These are phyloP conservation scores for Zingel zingel DNA, from an alignment of 2,113 vertebrate species.

Conservation along the genomic window DNA sequence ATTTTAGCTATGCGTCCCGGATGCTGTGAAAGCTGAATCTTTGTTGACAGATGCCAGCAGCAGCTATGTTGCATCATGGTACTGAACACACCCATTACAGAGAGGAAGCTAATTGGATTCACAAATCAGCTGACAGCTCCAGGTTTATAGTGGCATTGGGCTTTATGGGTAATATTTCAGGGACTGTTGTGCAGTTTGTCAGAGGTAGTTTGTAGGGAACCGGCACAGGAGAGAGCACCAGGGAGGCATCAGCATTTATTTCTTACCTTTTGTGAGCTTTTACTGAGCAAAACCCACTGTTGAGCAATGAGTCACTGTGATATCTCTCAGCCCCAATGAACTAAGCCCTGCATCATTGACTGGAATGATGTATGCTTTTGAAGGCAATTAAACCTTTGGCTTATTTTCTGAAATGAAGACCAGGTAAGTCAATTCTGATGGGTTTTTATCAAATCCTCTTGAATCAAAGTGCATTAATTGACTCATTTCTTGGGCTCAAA, in stretches of 20 bases:
- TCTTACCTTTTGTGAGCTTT: conserved; percentile 37
- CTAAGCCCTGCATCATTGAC: conserved; percentile 26
- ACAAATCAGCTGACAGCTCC: conserved; percentile 82
- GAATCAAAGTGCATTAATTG: conserved; percentile 32
- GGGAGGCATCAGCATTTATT: conserved; percentile 41
- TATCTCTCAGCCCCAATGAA: conserved; percentile 38
- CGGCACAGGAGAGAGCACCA: conserved; percentile 36
- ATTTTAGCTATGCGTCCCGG: background rate
- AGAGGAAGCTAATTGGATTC: conserved; percentile 80
- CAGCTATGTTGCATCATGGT: conserved; percentile 77
- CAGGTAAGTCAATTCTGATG: conserved; percentile 18
- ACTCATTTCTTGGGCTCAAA: conserved; percentile 37
- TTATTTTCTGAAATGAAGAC: conserved; percentile 22
- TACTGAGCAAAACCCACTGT: conserved; percentile 20
- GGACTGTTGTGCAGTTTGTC: conserved; percentile 66
- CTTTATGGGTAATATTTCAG: conserved; percentile 79
- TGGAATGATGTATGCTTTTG: conserved; percentile 16
- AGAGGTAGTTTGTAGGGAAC: conserved; percentile 62
- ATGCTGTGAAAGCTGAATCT: conserved; percentile 30
- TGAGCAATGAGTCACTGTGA: conserved; percentile 37
- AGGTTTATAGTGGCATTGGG: conserved; percentile 76
- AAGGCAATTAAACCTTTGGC: conserved; percentile 49
- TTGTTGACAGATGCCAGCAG: conserved; percentile 69
- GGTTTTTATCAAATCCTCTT: conserved; percentile 12
- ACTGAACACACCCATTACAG: conserved; percentile 80